Conservation (phyloP, 1,140 invertebrate genomes). For the Trinorchestia longiramus region DNA sequence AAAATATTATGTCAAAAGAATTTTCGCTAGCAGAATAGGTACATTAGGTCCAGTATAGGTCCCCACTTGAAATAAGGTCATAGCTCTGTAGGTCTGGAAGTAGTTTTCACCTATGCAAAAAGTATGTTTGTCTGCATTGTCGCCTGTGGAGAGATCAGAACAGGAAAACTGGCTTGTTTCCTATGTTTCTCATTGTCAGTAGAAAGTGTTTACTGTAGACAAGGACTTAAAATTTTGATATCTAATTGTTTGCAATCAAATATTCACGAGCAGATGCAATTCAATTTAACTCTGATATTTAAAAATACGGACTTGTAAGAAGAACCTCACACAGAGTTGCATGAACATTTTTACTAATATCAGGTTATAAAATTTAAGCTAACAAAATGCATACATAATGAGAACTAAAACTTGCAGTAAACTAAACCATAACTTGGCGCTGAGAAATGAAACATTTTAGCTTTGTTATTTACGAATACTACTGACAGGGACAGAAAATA, state of each 20-base stretch:
- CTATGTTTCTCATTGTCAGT: background rate
- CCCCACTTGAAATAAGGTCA: no score
- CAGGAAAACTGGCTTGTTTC: background rate
- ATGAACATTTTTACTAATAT: background rate
- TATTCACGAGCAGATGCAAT: background rate
- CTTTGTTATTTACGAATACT: background rate
- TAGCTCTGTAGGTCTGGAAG: background rate
- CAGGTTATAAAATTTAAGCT: background rate
- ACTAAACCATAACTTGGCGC: background rate
- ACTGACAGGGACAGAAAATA: background rate
- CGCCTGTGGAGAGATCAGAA: background rate
- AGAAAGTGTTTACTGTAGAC: background rate
- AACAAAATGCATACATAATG: background rate
- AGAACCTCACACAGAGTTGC: background rate
- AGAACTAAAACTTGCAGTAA: background rate
- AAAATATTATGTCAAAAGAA: background rate
- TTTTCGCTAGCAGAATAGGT: no score
- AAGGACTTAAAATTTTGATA: background rate
- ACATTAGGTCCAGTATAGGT: no score
- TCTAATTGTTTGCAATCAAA: background rate
- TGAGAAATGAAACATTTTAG: background rate
- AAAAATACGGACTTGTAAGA: background rate
- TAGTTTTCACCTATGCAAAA: background rate
- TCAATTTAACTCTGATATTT: background rate
- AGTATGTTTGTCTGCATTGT: no score